Conservation (phyloP, 2,113 vertebrate genomes). For the Symphodus melops region DNA sequence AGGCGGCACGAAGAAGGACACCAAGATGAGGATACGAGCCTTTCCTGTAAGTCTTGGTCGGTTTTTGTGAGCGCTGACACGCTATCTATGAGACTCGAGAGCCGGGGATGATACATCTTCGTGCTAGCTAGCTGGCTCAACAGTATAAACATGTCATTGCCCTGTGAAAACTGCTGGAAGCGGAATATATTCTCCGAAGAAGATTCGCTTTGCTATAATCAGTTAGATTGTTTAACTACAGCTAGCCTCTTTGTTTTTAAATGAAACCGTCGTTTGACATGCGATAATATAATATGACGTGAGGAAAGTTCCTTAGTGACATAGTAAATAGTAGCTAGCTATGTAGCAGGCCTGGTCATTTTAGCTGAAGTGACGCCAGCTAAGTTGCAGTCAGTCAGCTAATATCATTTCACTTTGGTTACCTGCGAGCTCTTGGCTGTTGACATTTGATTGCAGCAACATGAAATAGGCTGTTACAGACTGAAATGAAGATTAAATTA, state of each 20-base stretch:
- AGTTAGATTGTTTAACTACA: neutral
- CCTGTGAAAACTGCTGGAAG: constrained; percentile 5
- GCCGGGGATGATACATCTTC: constrained; percentile 48
- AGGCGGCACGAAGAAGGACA: constrained; percentile 94
- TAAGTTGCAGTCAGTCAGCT: constrained; percentile 47
- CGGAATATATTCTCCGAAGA: neutral
- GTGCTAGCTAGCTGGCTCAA: constrained; percentile 47
- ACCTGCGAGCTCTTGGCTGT: neutral
- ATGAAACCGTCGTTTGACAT: constrained; percentile 21
- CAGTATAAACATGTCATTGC: constrained; percentile 37
- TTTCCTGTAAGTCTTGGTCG: constrained; percentile 90
- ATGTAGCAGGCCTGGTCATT: constrained; percentile 51
- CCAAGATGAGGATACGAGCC: constrained; percentile 98
- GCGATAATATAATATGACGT: constrained; percentile 28
- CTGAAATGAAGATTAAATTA: neutral
- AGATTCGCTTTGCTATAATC: neutral
- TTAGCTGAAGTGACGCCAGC: constrained; percentile 50
- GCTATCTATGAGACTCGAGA: constrained; percentile 34
- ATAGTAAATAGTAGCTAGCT: constrained; percentile 39
- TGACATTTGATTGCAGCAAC: neutral
- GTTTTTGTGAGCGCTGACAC: constrained; percentile 12
- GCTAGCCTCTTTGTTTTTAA: neutral
- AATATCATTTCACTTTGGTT: constrained; percentile 23
- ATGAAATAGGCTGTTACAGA: neutral
- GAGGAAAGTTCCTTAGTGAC: constrained; percentile 33